phyloP scores from a whole-genome alignment of 2,113 vertebrate genomes.

The Leptocoma aspasia region DNA sequence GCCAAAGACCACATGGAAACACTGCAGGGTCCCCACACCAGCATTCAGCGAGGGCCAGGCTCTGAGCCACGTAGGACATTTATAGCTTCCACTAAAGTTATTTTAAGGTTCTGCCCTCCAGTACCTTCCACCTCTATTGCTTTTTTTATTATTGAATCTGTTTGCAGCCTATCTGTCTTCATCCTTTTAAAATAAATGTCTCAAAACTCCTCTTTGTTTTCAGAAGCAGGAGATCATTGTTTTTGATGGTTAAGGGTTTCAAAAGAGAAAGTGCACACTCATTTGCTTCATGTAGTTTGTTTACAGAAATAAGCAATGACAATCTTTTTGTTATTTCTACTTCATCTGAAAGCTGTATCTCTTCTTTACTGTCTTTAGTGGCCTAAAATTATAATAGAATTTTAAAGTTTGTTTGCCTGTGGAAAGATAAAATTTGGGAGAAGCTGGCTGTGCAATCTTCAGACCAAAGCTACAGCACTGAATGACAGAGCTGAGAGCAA shows the following conservation, averaged over 20 bases:
- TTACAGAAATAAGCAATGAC: not conserved
- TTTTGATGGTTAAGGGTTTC: slow-evolving; percentile 13
- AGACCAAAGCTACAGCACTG: not conserved
- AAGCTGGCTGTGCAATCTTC: not conserved
- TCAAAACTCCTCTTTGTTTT: slow-evolving; percentile 4
- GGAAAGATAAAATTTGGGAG: not conserved
- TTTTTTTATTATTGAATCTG: slow-evolving; percentile 8
- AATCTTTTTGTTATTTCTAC: not conserved
- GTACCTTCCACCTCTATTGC: not conserved
- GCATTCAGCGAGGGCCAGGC: not conserved
- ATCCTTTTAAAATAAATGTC: slow-evolving; percentile 13
- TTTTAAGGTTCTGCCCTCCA: not conserved
- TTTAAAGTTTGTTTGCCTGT: not conserved
- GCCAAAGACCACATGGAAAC: not conserved
- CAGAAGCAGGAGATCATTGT: slow-evolving; percentile 15
- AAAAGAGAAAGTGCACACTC: not conserved
- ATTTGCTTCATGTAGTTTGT: not conserved
- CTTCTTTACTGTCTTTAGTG: not conserved
- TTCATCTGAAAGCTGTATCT: not conserved
- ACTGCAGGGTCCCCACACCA: not conserved
- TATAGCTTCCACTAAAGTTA: not conserved
- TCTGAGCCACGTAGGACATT: not conserved
- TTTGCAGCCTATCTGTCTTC: not conserved
- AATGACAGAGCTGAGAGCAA: not conserved
- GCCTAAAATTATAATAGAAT: not conserved